A percentile compares a stretch with the other conserved stretches of the same genome.
Conservation (phyloP, 2,888 invertebrate species). For the Melitaea athalia region DNA sequence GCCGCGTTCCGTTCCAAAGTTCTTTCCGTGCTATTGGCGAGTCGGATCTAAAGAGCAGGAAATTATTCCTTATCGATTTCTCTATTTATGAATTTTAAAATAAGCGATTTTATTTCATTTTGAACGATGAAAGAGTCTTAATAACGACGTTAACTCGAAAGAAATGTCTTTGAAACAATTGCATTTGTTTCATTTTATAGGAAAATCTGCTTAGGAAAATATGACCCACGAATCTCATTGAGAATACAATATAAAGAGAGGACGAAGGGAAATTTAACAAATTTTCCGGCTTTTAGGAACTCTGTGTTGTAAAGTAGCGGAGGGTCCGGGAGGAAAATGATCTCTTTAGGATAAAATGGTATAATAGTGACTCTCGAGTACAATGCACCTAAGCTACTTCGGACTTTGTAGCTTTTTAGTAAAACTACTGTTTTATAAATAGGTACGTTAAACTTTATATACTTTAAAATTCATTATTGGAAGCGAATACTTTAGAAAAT, state of each 20-base stretch:
- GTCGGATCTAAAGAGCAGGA: constrained; percentile 40
- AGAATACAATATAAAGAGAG: constrained; percentile 17
- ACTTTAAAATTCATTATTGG: neutral
- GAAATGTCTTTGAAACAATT: constrained; percentile 15
- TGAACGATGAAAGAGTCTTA: neutral
- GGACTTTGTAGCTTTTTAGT: constrained; percentile 1
- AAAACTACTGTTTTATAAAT: neutral
- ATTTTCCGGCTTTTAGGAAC: constrained; percentile 67
- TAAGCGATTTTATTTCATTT: constrained; percentile 35
- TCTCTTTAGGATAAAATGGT: constrained; percentile 4
- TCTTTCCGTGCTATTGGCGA: constrained; percentile 24
- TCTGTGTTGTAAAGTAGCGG: constrained; percentile 42
- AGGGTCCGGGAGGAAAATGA: constrained; percentile 11
- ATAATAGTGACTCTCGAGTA: neutral
- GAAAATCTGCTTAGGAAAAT: constrained; percentile 12
- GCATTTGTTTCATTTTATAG: constrained; percentile 20
- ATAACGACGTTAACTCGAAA: constrained; percentile 12
- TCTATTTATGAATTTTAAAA: constrained; percentile 48
- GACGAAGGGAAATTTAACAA: constrained; percentile 55
- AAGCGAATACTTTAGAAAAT: neutral
- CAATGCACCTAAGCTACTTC: neutral
- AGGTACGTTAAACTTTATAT: neutral
- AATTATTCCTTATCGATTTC: constrained; percentile 44
- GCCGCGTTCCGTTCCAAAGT: constrained; percentile 39
- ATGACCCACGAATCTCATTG: constrained; percentile 18